Percentiles rank a stretch among this genome's conserved stretches.
Conservation (phyloP, 2,888 invertebrate genomes). For the Exephanes ischioxanthus region DNA sequence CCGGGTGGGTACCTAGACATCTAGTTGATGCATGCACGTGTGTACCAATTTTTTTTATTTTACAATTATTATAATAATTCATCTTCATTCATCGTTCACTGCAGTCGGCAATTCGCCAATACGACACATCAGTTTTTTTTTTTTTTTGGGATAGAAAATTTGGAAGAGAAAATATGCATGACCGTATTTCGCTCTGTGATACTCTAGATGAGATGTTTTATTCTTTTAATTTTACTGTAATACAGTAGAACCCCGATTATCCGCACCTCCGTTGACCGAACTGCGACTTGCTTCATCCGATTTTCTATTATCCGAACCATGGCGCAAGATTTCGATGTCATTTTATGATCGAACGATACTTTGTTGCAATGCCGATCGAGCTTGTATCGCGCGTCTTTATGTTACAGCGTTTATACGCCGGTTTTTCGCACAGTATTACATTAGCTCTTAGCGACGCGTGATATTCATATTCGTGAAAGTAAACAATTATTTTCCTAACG, state of each 20-base stretch:
- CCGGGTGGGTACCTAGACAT: constrained; percentile 85
- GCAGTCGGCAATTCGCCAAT: background rate
- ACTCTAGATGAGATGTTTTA: background rate
- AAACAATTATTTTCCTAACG: too few species aligned
- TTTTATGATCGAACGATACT: too few species aligned
- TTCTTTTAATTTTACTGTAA: background rate
- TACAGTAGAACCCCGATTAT: too few species aligned
- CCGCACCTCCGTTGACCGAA: too few species aligned
- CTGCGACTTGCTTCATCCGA: too few species aligned
- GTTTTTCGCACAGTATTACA: background rate
- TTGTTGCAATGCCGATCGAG: too few species aligned
- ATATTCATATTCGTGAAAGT: too few species aligned
- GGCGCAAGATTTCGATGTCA: too few species aligned
- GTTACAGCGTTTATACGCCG: too few species aligned
- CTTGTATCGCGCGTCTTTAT: too few species aligned
- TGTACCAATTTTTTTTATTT: constrained; percentile 77
- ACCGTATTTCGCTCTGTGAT: background rate
- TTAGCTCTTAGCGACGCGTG: too few species aligned
- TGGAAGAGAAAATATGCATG: background rate
- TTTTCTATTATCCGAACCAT: too few species aligned
- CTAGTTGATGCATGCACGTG: constrained; percentile 85
- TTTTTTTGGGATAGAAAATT: background rate
- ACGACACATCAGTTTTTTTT: background rate
- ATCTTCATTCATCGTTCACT: constrained; percentile 30
- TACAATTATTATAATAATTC: constrained; percentile 57